These are phyloP conservation scores for Balanococcus diminutus DNA, from an alignment of 2,888 invertebrate genomes.

Conservation along the genomic window DNA sequence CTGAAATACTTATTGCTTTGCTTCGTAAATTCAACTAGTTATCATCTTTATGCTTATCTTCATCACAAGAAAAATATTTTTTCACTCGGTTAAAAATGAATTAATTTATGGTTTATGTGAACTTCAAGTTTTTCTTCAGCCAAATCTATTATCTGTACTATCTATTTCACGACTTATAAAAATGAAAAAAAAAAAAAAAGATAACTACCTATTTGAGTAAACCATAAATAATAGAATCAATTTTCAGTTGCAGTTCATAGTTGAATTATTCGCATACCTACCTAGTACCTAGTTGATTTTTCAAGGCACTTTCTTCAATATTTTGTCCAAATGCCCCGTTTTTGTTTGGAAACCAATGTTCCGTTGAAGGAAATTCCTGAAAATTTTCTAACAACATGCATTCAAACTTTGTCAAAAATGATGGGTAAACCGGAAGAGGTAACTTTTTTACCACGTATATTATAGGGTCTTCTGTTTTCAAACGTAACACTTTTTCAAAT, in stretches of 20 bases:
- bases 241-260: too few relatives aligned
- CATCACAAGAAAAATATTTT: too few relatives aligned
- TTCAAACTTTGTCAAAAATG: conserved; percentile 66
- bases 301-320: too few relatives aligned
- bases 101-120: not conserved
- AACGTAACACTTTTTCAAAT: not conserved
- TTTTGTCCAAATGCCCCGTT: conserved; percentile 66
- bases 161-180: too few relatives aligned
- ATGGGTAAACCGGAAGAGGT: conserved; percentile 67
- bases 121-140: not conserved
- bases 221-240: too few relatives aligned
- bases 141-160: too few relatives aligned
- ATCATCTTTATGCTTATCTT: not conserved
- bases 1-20: too few relatives aligned
- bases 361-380: conserved; percentile 66
- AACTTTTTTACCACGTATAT: not conserved
- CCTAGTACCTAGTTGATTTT: too few relatives aligned
- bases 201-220: too few relatives aligned
- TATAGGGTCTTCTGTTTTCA: not conserved
- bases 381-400: conserved; percentile 67
- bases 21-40: not conserved
- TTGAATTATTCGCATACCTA: too few relatives aligned
- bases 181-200: too few relatives aligned
- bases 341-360: conserved; percentile 70
- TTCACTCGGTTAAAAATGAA: not conserved